Base-by-base conservation (phyloP, 2,888 invertebrate genomes). In the Synergus japonicus region DNA sequence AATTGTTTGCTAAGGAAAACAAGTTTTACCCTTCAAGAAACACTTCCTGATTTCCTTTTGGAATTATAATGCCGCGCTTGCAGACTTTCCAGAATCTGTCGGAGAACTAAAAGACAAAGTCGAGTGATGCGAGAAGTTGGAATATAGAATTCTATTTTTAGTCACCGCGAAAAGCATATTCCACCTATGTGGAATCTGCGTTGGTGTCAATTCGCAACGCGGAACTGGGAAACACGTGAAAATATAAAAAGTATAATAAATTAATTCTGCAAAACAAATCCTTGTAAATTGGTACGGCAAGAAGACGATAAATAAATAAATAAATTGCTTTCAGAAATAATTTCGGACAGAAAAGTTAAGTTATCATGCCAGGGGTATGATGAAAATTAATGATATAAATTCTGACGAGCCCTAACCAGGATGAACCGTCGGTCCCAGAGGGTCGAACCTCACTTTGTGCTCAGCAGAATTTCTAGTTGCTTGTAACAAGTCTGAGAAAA, bases 361-460 rank as follows among this genome's bases (percentile, higher is more conserved):
- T 73, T 37, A 22, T 73, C 37, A 73, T 73, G 64, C 44, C 22
- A 65, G 58, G 49, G 12, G 29, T 66, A 58, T 67, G 54, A 8
- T n/a, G 49, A 12, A 78, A 58, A 76, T 79, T 82, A 77, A 77
- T 54, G 46, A 67, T 29, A 76, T 60, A 22, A 44, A 65, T 54
- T 78, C 44, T 49, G 54, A 66, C 10, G 80, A 80, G 77, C 60
- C 82, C 93, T 94, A 93, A 95, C 95, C 94, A 91, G 93, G 90
- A 89, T 95, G 95, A 83, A 95, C 93, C 85, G 94, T 93, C 65
- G 95, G 95, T 83, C 95, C 95, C 69, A 96, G 93, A 29, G 96
- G 96, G 92, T 96, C 96, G 92, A 96, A 96, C 83, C 95, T 94
- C 86, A 96, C 96, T 87, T 95, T 95, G 92, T 96, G 96, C 90